Evolutionary conservation across 2,797 vertebrate genomes (phyloP), one percentile per base, ranked within the genome.

Genomic region (Acanthurus lineatus): DNA sequence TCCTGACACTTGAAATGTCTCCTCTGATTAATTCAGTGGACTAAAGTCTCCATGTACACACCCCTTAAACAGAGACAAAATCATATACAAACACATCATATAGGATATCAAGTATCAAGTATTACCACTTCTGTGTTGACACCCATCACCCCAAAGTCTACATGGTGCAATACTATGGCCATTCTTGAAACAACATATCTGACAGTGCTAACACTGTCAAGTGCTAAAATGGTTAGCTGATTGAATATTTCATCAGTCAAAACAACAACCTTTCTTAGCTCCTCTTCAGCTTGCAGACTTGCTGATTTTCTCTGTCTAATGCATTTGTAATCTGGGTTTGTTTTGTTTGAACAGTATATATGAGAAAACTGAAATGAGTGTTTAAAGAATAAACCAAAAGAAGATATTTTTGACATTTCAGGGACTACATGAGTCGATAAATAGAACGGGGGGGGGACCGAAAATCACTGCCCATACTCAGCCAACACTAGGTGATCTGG

Each of bases 11-110:
- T 77, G 17, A 77, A 78, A 86, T 45, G 53, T 35, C 35, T 25
- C 49, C 45, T 53, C 57, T 84, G 68, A 83, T 84, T 85, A 76
- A 86, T 85, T 89, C 38, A 82, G 48, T 53, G 14, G 56, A 66
- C 10, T 22, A 61, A 25, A 56, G 58, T 58, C 40, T 72, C 42
- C 6, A 4, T 22, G 49, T 12, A 42, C 42, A 57, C 62, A 74
- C 20, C 28, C 17, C 0, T 35, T 42, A 8, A 11, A 44, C 35
- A 52, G 5, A 17, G 32, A 53, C 32, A 42, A 16, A 47, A 20
- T 51, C 20, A 20, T 10, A 40, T 10, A 40, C 40, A 40, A 8
- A 40, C 40, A 40, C 40, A 40, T 8, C 3, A 16, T n/a, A 42
- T 10, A 17, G 3, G 3, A 2, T 25, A 25, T 25, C 25, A 3